Evolutionary conservation across 2,113 vertebrate genomes (phyloP), one percentile per base, ranked within the genome.

Genomic region (Symphodus melops): DNA sequence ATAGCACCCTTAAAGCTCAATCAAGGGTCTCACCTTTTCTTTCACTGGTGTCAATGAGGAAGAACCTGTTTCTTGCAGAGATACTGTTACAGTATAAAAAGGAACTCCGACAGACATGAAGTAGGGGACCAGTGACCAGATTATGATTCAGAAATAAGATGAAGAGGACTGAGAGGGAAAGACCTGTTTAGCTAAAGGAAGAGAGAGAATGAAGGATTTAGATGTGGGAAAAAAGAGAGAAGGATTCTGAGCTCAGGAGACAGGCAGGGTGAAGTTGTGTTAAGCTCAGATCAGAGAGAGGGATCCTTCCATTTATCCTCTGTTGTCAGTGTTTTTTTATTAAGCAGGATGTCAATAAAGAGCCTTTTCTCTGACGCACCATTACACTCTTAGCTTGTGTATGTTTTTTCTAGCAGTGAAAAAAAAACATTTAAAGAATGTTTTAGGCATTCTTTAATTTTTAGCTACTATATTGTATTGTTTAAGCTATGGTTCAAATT

Each of bases 211-310:
- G n/a, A 54, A 74, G 14, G 25, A 11, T 67, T 64, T 72, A 52
- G 59, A 49, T 5, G 16, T 37, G n/a, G 52, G 19, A 54, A 20
- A 49, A 63, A 20, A 77, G 39, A 5, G 25, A 37, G 13, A 3
- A 25, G 36, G 28, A 23, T 55, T 59, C 8, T 56, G 48, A 63
- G 83, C 75, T 74, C 75, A 58, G n/a, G 82, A 79, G 84, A 81
- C 56, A 55, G 33, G 23, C 49, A 12, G 52, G 59, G 70, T 72
- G 65, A 91, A 84, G 77, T 83, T 82, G 84, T 84, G 71, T 83
- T 86, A 87, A 91, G 77, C 78, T 84, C 49, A 75, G 84, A 89
- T 91, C 79, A 88, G 78, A 89, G 76, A 76, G 20, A 37, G 53
- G 79, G 71, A 88, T 91, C 78, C 78, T 68, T 52, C 57, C 60